Evolutionary conservation across 2,113 vertebrate genomes (phyloP).

Genomic region (Geococcyx californianus): DNA sequence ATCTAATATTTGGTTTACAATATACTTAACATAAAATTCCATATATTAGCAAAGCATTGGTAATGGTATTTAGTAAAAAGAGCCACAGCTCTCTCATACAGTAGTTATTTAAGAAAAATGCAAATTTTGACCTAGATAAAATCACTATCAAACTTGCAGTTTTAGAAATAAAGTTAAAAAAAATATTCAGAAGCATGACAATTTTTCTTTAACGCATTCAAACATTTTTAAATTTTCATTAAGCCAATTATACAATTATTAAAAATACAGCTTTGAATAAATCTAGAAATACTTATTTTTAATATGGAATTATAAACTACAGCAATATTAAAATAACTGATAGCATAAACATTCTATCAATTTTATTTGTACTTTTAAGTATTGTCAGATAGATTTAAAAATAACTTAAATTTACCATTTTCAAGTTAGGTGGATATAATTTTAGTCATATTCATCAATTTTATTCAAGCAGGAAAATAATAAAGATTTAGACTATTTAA

Average conservation of each 20-base stretch:
- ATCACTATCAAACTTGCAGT: neutral
- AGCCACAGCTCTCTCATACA: neutral
- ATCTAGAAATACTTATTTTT: neutral
- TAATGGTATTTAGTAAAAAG: neutral
- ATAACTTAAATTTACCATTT: neutral
- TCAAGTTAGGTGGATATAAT: neutral
- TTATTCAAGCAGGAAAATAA: neutral
- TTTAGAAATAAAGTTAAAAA: neutral
- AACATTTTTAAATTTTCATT: neutral
- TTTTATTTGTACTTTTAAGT: neutral
- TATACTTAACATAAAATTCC: neutral
- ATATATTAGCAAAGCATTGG: neutral
- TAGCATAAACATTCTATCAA: neutral
- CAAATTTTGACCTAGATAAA: constrained; percentile 35
- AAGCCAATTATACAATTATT: neutral
- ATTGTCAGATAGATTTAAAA: neutral
- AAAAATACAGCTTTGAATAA: neutral
- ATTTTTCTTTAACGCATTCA: neutral
- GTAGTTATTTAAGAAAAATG: neutral
- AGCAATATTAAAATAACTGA: neutral
- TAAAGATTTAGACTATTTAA: neutral
- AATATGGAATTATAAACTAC: neutral
- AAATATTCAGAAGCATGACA: neutral
- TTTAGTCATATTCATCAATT: neutral
- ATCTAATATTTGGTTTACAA: neutral